Base-by-base conservation (phyloP, 2,888 invertebrate species). In the Hypercompe scribonia region DNA sequence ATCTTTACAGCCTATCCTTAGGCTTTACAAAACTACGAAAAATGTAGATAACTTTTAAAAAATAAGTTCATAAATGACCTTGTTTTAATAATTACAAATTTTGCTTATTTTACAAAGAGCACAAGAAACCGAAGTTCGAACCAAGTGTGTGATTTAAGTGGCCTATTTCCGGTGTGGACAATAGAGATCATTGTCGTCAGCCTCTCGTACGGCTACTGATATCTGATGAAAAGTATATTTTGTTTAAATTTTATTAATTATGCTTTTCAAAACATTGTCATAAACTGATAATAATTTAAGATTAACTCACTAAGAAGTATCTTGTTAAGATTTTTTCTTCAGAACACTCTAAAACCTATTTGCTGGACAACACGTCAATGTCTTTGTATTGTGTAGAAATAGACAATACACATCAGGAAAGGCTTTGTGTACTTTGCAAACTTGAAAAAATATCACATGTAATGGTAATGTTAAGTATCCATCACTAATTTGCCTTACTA, bases 341-440 rank as follows among this genome's bases (percentile, higher is more conserved):
- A 58, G 39, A 75, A 74, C 73, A 79, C 79, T 83, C 69, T 76
- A 81, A 74, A 75, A 71, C 63, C 76, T 69, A 78, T 78, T 63
- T 54, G 18, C 46, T 65, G 71, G 78, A 70, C 71, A 76, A 73
- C 54, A 77, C 72, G 77, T 75, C 83, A 75, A 75, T 74, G 68
- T 80, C 58, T 31, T 65, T 68, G 54, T 73, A 63, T 46, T 21
- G 21, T 61, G 11, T 33, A 28, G n/a, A 33, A 31, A 71, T 74
- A 73, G 36, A 76, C 76, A 80, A 68, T 75, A 67, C 71, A 76
- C 71, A 75, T 78, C 76, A 81, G 70, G 66, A 68, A 73, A 71
- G 33, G 39, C 31, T 42, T 67, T 46, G 46, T 15, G 34, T 34
- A 24, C 34, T 64, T 10, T 34, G 0, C 34, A 34, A 21, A 15